A percentile compares a stretch with the other conserved stretches of the same genome.
Evolutionary conservation across 2,113 vertebrate species (phyloP).

Genomic region (Phyllopteryx taeniolatus): DNA sequence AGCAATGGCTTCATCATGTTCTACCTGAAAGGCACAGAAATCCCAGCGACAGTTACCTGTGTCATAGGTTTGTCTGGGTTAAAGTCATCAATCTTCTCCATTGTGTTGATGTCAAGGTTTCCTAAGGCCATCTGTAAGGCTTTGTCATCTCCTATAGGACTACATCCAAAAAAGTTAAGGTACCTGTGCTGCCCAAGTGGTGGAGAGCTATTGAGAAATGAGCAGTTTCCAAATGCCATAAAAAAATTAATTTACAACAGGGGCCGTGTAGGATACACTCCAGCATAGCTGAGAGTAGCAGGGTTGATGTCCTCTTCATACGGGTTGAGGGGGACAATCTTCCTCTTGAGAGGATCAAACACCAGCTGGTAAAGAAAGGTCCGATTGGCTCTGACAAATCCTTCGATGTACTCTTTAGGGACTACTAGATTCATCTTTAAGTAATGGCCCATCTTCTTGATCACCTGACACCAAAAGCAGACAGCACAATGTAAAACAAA

Average conservation of each 20-base stretch:
- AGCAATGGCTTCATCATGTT: no score
- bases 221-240: not conserved
- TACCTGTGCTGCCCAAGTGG: not conserved
- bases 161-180: constrained; percentile 74
- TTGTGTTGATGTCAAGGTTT: constrained; percentile 85
- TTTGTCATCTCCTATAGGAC: constrained; percentile 80
- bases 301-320: constrained; percentile 82
- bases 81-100: constrained; percentile 84
- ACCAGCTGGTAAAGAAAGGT: constrained; percentile 97
- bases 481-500: not conserved
- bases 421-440: constrained; percentile 87
- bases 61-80: constrained; percentile 75
- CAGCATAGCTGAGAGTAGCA: constrained; percentile 82
- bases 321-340: constrained; percentile 86
- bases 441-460: constrained; percentile 96
- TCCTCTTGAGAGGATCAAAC: constrained; percentile 86
- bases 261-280: constrained; percentile 82
- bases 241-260: not conserved
- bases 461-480: constrained; percentile 74
- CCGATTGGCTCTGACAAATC: constrained; percentile 90
- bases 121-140: constrained; percentile 92
- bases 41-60: constrained; percentile 36
- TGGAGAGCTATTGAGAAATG: not conserved
- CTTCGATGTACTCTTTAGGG: constrained; percentile 86
- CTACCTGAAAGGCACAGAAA: not conserved